Conservation (phyloP, 2,113 vertebrate genomes). For the Tachycineta bicolor region DNA sequence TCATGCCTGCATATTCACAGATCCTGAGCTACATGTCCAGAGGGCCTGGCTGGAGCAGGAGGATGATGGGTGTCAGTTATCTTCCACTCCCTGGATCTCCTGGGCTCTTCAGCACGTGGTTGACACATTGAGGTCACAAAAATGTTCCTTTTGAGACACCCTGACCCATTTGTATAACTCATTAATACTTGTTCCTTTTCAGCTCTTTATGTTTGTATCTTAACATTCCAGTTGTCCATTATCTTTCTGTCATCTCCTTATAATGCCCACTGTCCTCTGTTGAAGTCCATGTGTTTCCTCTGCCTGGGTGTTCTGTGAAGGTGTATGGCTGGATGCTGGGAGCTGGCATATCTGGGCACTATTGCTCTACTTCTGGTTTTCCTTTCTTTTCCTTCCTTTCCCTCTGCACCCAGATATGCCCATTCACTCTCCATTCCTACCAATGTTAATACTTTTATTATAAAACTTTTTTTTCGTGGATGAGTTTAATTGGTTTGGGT, state of each 20-base stretch:
- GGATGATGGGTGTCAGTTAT: accelerated
- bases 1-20: neutral
- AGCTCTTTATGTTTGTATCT: neutral
- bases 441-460: neutral
- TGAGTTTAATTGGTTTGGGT: neutral
- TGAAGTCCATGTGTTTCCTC: neutral
- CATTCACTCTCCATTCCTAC: neutral
- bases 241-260: neutral
- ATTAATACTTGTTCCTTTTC: neutral
- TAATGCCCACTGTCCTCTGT: neutral
- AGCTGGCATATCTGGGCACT: neutral
- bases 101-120: neutral
- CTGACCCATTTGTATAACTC: neutral
- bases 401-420: neutral
- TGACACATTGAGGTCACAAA: neutral
- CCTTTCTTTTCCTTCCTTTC: neutral
- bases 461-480: neutral
- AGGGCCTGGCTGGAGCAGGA: neutral
- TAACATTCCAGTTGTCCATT: neutral
- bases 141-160: neutral
- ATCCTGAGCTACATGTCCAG: neutral
- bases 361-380: neutral
- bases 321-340: neutral
- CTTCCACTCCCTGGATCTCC: neutral
- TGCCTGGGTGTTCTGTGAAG: neutral